Percentiles rank a stretch among this genome's conserved stretches.
phyloP scores from a whole-genome alignment of 2,113 vertebrate genomes.

The Cathartes aura region DNA sequence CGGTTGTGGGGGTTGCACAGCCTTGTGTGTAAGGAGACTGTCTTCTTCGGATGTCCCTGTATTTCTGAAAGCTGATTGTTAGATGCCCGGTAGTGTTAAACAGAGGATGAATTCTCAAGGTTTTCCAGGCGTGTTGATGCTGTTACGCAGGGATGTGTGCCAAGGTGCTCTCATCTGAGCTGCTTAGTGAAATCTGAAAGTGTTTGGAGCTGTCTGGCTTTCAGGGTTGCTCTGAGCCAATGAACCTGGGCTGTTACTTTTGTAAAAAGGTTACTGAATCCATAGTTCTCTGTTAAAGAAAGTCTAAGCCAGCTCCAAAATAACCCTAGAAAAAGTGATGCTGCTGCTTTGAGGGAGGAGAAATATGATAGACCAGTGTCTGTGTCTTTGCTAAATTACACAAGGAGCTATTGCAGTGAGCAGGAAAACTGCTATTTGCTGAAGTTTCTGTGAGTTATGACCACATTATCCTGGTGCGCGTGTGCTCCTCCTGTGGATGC shows the following conservation, averaged over 20 bases:
- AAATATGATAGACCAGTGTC: not conserved
- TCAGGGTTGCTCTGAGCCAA: not conserved
- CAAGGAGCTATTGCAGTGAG: not conserved
- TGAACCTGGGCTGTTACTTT: not conserved
- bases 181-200: not conserved
- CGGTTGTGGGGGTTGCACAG: not conserved
- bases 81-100: not conserved
- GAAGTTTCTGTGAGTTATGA: not conserved
- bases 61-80: not conserved
- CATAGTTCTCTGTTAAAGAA: not conserved
- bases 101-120: not conserved
- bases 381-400: not conserved
- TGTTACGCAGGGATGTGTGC: not conserved
- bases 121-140: not conserved
- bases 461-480: not conserved
- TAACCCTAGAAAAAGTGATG: not conserved
- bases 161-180: not conserved
- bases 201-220: not conserved
- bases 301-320: not conserved
- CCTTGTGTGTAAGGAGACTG: not conserved
- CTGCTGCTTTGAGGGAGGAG: not conserved
- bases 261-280: not conserved
- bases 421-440: not conserved
- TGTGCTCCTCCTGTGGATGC: not conserved
- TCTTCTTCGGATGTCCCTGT: fast-evolving